Evolutionary conservation across 37 sponge, comb jelly and placozoan genomes (phyloP), one percentile per base, ranked within the genome.

Genomic region (Oscarella lobularis): DNA sequence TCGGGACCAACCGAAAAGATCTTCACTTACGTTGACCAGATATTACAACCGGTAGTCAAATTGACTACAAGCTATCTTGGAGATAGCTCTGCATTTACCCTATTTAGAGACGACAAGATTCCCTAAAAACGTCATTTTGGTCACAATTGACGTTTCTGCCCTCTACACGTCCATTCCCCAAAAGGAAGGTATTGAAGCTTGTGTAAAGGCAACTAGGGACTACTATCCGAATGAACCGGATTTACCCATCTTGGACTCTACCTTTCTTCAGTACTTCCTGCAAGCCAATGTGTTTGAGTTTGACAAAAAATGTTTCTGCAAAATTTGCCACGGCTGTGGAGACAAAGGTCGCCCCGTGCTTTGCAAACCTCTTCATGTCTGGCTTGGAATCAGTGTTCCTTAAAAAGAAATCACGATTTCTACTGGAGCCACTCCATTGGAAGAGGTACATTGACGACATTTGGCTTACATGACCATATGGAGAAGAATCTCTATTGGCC

Each of bases 311-410:
- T 27, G 31, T 80, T 60, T 75, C 81, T 72, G 4, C 81, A 76
- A 31, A 66, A 6, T 38, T 40, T 6, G 81, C 75, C 0, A 73
- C 74, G 32, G 75, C 81, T 33, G 74, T 80, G 81, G 81, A 67
- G 20, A 80, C 81, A 0, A n/a, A 39, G 2, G 73, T 80, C 73
- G 36, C 81, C 30, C 81, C 82, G 9, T 48, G 66, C 36, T 73
- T 72, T 41, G 81, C 81, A 2, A 80, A 80, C 66, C 55, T 80
- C 6, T 55, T 80, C 36, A 75, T 80, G 81, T 74, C 68, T 20
- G 66, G 55, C 30, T 37, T 80, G 2, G 81, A 73, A 76, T 2
- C 32, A 1, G n/a, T n/a, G 9, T 1, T 40, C 72, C 67, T 1
- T 35, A 60, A 36, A 30, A 38, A 55, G 37, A 72, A 40, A 31